Percentiles rank a stretch among this genome's conserved stretches.
Evolutionary conservation across 2,113 vertebrate genomes (phyloP).

Genomic region (Noctilio leporinus): DNA sequence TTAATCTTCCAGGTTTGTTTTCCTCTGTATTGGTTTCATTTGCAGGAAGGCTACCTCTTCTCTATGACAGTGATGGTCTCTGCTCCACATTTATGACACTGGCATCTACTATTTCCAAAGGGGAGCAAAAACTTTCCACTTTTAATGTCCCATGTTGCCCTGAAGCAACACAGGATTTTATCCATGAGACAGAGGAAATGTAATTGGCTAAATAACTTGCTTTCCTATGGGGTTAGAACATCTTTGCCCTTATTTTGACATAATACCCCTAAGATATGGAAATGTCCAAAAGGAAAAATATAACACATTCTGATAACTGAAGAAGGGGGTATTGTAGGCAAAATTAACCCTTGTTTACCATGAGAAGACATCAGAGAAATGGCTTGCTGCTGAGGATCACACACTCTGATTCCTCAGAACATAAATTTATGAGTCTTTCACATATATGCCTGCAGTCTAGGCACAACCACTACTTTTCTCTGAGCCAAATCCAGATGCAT

Average conservation of each 20-base stretch:
- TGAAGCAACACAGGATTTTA: background rate
- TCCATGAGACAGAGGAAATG: background rate
- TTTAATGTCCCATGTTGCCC: background rate
- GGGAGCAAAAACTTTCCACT: background rate
- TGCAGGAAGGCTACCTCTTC: background rate
- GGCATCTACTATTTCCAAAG: background rate
- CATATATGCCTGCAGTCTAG: background rate
- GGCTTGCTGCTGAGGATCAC: background rate
- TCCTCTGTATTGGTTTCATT: background rate
- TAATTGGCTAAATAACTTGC: background rate
- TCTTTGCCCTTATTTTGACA: background rate
- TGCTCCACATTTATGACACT: background rate
- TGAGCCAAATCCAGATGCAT: background rate
- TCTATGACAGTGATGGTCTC: background rate
- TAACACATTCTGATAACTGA: background rate
- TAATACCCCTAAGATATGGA: background rate
- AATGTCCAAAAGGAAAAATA: background rate
- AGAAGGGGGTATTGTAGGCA: background rate
- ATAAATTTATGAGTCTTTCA: background rate
- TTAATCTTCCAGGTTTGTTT: background rate
- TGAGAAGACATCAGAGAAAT: background rate
- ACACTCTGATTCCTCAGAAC: background rate
- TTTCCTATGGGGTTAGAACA: background rate
- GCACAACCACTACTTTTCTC: background rate
- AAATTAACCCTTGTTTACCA: background rate